Evolutionary conservation across 1,140 invertebrate species (phyloP), one percentile per base, ranked within the genome.

Genomic region (Drosophila tristis): DNA sequence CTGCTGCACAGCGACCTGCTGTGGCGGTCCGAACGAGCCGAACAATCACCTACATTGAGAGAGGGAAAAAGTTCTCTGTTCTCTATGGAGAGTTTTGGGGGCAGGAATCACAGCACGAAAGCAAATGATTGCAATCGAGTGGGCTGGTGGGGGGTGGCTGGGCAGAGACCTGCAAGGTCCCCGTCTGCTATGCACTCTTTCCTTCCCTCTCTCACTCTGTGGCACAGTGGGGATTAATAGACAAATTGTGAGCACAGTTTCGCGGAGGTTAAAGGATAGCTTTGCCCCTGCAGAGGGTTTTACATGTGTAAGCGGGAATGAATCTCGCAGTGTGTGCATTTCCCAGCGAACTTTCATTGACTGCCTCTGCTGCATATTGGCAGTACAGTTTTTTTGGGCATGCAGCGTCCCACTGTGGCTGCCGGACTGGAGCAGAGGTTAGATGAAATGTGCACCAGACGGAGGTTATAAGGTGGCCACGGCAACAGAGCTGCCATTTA

Each of bases 401-500:
- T 20, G 20, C 20, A 20, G 20, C 20, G 20, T 20, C 9, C 61
- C 72, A 75, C 73, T 63, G 74, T 78, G 58, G n/a, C 6, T 13
- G 44, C 55, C 20, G 65, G 64, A 70, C 70, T 75, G 84, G 78
- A 72, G 78, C 84, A 82, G 82, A 87, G 84, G 82, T 84, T 87
- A 84, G 78, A 73, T 80, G 79, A 87, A 89, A 77, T 77, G 74
- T 77, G 74, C 59, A 67, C 65, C 74, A 54, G 66, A 76, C 75
- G 71, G 72, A 84, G 84, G 84, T 87, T 87, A 87, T 79, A 87
- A 87, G 82, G 82, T 87, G 82, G 82, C 82, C 82, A 87, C 78
- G 75, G 82, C 71, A 81, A 77, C 77, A 74, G 61, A 77, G 77
- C 81, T 86, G 81, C 80, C 76, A 85, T 85, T 85, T 85, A 87